phyloP scores from a whole-genome alignment of 92 coral and sea anemone genomes.

The Actinostola sp. region DNA sequence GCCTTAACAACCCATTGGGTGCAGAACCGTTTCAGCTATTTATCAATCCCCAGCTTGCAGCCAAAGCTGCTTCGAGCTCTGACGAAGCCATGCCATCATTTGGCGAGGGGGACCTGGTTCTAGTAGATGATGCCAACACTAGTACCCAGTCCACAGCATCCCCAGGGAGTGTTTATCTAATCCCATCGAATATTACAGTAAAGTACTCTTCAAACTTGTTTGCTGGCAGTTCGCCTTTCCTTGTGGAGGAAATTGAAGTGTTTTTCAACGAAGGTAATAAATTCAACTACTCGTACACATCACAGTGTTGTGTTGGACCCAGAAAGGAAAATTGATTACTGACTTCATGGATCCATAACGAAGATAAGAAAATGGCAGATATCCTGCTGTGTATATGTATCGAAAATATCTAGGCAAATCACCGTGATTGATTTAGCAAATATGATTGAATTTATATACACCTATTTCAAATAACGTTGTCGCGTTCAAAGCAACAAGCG shows the following conservation, averaged over 20 bases:
- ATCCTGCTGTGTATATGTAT: too few relatives aligned
- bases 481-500: too few relatives aligned
- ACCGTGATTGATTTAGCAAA: too few relatives aligned
- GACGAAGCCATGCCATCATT: constrained; percentile 49
- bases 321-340: neutral
- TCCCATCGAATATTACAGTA: constrained; percentile 10
- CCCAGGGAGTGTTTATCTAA: constrained; percentile 26
- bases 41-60: neutral
- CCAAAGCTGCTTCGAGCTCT: constrained; percentile 25
- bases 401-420: too few relatives aligned
- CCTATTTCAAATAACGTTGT: too few relatives aligned
- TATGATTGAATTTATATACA: too few relatives aligned
- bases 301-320: neutral
- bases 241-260: constrained; percentile 62
- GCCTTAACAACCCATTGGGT: constrained; percentile 59
- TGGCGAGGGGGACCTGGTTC: constrained; percentile 53
- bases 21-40: constrained; percentile 59
- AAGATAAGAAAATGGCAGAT: too few relatives aligned
- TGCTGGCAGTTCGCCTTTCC: constrained; percentile 47
- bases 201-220: constrained; percentile 16
- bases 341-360: too few relatives aligned
- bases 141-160: constrained; percentile 21
- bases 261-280: constrained; percentile 58
- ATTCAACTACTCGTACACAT: too few relatives aligned
- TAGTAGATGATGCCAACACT: constrained; percentile 38